Conservation (phyloP, 2,797 vertebrate genomes). For the Novumbra hubbsi region DNA sequence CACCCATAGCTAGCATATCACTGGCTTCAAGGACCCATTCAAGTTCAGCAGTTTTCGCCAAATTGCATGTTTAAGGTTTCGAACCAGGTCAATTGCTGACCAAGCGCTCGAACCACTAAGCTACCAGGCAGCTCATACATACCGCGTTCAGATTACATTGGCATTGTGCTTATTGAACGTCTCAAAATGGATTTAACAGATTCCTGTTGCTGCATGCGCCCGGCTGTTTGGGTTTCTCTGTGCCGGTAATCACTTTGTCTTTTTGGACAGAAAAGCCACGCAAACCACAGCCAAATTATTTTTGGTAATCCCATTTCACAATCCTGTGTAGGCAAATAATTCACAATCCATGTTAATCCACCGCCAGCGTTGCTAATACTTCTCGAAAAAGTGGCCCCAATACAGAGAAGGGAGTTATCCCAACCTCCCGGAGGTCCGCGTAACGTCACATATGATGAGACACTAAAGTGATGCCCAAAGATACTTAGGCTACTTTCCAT, state of each 20-base stretch:
- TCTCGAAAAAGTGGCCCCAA: neutral
- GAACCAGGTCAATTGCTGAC: too few relatives aligned
- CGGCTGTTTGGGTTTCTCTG: neutral
- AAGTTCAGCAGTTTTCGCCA: too few relatives aligned
- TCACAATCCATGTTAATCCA: constrained; percentile 6
- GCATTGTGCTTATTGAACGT: neutral
- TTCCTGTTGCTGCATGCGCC: neutral
- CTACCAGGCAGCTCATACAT: too few relatives aligned
- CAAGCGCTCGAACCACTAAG: too few relatives aligned
- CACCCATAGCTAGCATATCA: too few relatives aligned
- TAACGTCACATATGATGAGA: neutral
- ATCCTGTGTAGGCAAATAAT: neutral
- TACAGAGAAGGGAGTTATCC: neutral
- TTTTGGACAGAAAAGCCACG: neutral
- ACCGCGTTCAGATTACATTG: neutral
- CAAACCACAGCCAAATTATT: neutral
- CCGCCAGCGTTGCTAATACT: neutral
- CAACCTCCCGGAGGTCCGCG: neutral
- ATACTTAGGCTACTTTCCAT: neutral
- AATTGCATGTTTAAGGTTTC: too few relatives aligned
- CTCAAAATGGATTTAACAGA: neutral
- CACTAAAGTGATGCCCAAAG: neutral
- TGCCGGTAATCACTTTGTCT: neutral
- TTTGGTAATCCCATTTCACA: constrained; percentile 11
- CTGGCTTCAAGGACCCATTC: too few relatives aligned